Evolutionary conservation across 2,888 invertebrate genomes (phyloP).

Genomic region (Petrolisthes cinctipes): DNA sequence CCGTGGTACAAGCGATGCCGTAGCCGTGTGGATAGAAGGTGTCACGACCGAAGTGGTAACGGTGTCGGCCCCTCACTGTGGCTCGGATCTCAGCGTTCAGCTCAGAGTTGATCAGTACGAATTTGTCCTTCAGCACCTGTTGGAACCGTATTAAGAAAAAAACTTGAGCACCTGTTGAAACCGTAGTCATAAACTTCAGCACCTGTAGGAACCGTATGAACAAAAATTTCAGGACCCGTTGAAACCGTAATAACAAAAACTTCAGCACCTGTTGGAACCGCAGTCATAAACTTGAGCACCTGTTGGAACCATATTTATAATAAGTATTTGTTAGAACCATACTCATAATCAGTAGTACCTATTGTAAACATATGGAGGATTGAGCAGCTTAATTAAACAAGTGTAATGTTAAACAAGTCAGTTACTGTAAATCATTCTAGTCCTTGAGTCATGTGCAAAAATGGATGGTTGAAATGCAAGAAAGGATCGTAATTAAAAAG

Average conservation of each 20-base stretch:
- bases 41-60: conserved; percentile 36
- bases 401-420: too few species aligned
- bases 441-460: too few species aligned
- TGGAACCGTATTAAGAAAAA: background rate
- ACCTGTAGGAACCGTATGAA: too few species aligned
- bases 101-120: conserved; percentile 39
- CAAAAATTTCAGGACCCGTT: too few species aligned
- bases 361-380: background rate
- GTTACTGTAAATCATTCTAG: too few species aligned
- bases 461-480: too few species aligned
- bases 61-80: conserved; percentile 24
- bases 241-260: background rate
- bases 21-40: conserved; percentile 52
- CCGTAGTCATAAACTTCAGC: too few species aligned
- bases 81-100: conserved; percentile 47
- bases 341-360: too few species aligned
- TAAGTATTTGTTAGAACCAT: background rate
- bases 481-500: too few species aligned
- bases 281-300: too few species aligned
- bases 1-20: conserved; percentile 45
- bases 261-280: background rate
- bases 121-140: conserved; percentile 34
- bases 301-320: background rate
- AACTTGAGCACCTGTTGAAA: background rate
- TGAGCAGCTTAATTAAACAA: too few species aligned